Base-by-base conservation (phyloP, 2,113 vertebrate species). In the Pionites leucogaster region DNA sequence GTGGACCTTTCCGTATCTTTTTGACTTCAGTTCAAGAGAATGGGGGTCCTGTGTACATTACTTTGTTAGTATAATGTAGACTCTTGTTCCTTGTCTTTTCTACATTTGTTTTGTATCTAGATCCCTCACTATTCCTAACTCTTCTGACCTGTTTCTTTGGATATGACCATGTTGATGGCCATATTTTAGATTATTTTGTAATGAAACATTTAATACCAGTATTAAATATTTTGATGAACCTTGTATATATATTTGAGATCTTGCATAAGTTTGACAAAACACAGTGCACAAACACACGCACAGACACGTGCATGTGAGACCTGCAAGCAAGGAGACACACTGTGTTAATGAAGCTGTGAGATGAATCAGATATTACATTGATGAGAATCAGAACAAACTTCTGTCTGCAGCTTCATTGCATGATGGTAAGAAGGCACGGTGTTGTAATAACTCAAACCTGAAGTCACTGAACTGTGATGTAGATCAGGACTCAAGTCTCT, bases 31-130 rank as follows among this genome's bases (percentile, higher is more conserved):
- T 42, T 35, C 20, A 19, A 52, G 37, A 65, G 29, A 78, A 28
- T 23, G 24, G 16, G 27, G 8, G 13, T 47, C 35, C 17, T 8
- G 0, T 1, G 0, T 55, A 17, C 3, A 10, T 33, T 50, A 4
- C 23, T 76, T 68, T 76, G 15, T 37, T 74, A 65, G 13, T 59
- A 18, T 15, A 65, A 29, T 14, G 3, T 18, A 77, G 11, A 10
- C 1, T n/a, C 22, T 52, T 27, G 15, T 75, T 65, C 13, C 7
- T 29, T 62, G 17, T 19, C 52, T 71, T 89, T 89, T 59, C 42
- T 11, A 50, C 28, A n/a, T 69, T 62, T 74, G 6, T 44, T 85
- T 90, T 63, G 15, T 57, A 28, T 79, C 82, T 70, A 31, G 13
- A 41, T 33, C 42, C 4, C 13, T 2, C 17, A 53, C 23, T 41